Base-by-base conservation (phyloP, 2,888 invertebrate genomes). In the Oxyteleia sp. region DNA sequence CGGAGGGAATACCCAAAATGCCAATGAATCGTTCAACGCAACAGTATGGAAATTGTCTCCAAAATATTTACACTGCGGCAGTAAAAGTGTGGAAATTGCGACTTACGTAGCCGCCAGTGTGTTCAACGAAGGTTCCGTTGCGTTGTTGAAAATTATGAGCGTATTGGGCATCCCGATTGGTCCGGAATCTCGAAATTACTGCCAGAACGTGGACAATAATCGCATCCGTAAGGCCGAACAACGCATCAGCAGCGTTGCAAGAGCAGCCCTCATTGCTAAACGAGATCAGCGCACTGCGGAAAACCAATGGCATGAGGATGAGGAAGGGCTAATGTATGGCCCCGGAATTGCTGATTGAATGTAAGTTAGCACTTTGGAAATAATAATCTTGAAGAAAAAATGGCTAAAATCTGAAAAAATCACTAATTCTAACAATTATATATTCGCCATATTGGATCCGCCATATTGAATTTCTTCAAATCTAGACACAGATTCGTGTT, bases 231-330 rank as follows among this genome's bases (percentile, higher is more conserved):
- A 57, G 55, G 38, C 18, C 4, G 55, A 57, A 57, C 35, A 38
- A 57, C 38, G 55, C 55, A 57, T 57, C 20, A 57, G 57, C 41
- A 59, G 59, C 43, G 23, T 1, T 43, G 41, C 59, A 15, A 59
- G 59, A 59, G 59, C 59, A 59, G 59, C 43, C 57, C 38, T 57
- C 57, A 41, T 41, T n/a, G 57, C 57, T 57, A 41, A n/a, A n/a
- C n/a, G n/a, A 57, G 29, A 18, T 35, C 35, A 32, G 23, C 23
- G 55, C 55, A 55, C 10, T 35, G 35, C 18, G 18, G 32, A 55
- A 55, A 55, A 16, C 16, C 32, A 53, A 13, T 10, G 5, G 13
- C 13, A 53, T 29, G 53, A 53, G 23, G 5, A 23, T 23, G 23
- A 23, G 5, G 23, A 23, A 23, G 23, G 23, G 5, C 23, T 23